Percentiles rank a stretch among this genome's conserved stretches.
These are phyloP conservation scores for Erethizon dorsatum DNA, from an alignment of 2,797 vertebrate species.

Conservation along the genomic window DNA sequence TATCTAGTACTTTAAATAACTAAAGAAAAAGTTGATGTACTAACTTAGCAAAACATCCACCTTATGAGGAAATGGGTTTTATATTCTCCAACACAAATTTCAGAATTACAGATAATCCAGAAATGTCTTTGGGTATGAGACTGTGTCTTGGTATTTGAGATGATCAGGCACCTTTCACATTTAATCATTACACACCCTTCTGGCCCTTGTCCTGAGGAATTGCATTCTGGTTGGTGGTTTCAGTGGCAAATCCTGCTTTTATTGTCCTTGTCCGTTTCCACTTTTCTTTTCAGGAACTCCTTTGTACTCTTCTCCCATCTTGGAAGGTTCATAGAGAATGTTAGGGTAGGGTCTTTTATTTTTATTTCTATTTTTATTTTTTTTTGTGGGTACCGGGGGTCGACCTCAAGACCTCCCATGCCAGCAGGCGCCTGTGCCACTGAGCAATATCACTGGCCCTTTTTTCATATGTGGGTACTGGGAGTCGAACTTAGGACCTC, in stretches of 20 bases:
- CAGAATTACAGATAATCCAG: neutral
- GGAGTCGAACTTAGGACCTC: no score
- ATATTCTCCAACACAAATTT: neutral
- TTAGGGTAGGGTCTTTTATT: neutral
- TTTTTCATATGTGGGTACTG: no score
- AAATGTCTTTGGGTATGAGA: neutral
- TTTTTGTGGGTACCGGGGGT: no score
- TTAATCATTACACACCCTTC: neutral
- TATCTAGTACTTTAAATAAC: neutral
- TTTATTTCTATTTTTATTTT: no score
- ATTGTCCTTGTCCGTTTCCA: neutral
- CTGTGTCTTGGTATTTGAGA: neutral
- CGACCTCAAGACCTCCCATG: no score
- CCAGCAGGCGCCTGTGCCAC: no score
- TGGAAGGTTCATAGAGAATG: neutral
- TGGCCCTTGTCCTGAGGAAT: neutral
- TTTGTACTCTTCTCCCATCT: neutral
- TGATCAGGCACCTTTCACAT: neutral
- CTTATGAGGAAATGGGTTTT: neutral
- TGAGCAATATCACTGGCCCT: no score
- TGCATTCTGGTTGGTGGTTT: neutral
- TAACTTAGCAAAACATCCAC: neutral
- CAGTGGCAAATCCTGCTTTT: neutral
- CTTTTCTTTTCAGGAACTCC: neutral
- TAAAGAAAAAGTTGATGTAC: neutral